A percentile compares a stretch with the other conserved stretches of the same genome.
These are phyloP conservation scores for Eristalis arbustorum DNA, from an alignment of 2,888 invertebrate species.

Conservation along the genomic window DNA sequence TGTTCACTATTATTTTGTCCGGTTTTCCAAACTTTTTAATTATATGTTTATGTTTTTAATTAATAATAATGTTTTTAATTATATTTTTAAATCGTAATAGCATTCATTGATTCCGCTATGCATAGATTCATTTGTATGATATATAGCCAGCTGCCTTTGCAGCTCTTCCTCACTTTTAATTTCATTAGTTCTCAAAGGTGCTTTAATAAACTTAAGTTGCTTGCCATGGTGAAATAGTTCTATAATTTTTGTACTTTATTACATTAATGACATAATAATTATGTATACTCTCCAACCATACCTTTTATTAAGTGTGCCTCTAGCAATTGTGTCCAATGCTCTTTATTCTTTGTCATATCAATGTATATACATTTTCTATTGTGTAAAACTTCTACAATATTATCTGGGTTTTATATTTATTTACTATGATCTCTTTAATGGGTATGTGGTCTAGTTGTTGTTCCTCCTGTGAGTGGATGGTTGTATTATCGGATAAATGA, in stretches of 20 bases:
- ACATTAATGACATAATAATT: conserved; percentile 10
- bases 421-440: neutral
- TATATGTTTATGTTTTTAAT: no score
- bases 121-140: conserved; percentile 3
- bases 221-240: conserved; percentile 14
- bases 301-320: conserved; percentile 2
- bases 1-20: neutral
- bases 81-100: neutral
- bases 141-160: conserved; percentile 35
- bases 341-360: neutral
- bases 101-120: conserved; percentile 11
- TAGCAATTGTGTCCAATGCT: conserved; percentile 6
- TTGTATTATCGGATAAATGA: conserved; percentile 4
- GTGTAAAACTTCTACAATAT: neutral
- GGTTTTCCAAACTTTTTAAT: no score
- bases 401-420: neutral
- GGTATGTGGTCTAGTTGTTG: neutral
- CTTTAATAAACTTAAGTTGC: conserved; percentile 18
- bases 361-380: conserved; percentile 4
- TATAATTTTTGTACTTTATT: conserved; percentile 20
- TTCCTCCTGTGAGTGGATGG: neutral
- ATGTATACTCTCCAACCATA: neutral
- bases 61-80: no score
- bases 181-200: neutral
- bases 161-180: neutral